A percentile compares a stretch with the other conserved stretches of the same genome.
Evolutionary conservation across 1,140 invertebrate species (phyloP).

Genomic region (Zaprionus davidi): DNA sequence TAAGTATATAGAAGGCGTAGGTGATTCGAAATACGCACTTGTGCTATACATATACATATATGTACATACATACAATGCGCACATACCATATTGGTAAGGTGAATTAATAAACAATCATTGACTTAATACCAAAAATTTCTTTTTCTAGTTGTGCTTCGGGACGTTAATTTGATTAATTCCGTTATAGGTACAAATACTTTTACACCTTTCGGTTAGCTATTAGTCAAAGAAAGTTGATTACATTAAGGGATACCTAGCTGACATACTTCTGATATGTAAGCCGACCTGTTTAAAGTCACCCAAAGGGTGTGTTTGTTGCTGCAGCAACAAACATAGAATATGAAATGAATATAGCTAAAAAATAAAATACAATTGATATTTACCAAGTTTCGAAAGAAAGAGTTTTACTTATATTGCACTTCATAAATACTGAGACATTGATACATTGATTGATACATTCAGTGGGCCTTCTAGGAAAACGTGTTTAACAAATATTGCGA

Average conservation of each 20-base stretch:
- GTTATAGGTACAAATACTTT: slow-evolving; percentile 64
- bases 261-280: no score
- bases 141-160: slow-evolving; percentile 47
- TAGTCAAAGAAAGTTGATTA: not conserved
- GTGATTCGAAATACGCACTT: not conserved
- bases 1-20: not conserved
- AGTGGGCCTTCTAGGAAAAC: not conserved
- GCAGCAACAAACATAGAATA: no score
- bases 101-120: slow-evolving; percentile 59
- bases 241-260: slow-evolving; percentile 1
- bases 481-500: not conserved
- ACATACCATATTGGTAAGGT: slow-evolving; percentile 24
- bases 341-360: not conserved
- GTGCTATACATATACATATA: not conserved
- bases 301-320: no score
- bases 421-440: not conserved
- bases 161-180: slow-evolving; percentile 45
- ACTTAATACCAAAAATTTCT: slow-evolving; percentile 76
- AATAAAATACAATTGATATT: not conserved
- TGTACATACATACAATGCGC: not conserved
- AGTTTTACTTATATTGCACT: not conserved
- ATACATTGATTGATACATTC: not conserved
- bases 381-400: not conserved
- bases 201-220: slow-evolving; percentile 36
- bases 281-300: no score